phyloP scores from a whole-genome alignment of 64 coral and sea anemone species.

The Montipora sp. region DNA sequence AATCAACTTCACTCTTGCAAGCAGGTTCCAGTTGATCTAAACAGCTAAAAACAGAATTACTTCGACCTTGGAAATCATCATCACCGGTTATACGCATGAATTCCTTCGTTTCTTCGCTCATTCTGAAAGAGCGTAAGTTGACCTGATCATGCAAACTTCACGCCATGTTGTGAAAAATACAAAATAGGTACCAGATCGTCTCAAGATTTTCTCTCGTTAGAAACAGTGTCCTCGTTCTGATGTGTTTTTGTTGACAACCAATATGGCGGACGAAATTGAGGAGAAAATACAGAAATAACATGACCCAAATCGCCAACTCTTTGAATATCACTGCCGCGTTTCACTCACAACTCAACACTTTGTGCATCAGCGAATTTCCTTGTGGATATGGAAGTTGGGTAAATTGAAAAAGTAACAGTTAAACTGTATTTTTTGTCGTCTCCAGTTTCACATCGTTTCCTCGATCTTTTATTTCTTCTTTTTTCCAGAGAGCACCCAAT shows the following conservation, averaged over 20 bases:
- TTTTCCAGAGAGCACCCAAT: neutral
- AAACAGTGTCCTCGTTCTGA: conserved; percentile 44
- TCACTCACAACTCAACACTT: conserved; percentile 79
- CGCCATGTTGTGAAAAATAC: too few species aligned
- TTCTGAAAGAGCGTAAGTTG: neutral
- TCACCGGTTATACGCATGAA: conserved; percentile 86
- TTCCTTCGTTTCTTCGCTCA: conserved; percentile 57
- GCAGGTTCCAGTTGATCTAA: conserved; percentile 85
- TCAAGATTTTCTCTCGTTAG: neutral
- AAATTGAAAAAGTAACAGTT: neutral
- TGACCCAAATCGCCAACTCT: conserved; percentile 30
- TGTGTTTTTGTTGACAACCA: conserved; percentile 83
- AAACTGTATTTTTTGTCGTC: too few species aligned
- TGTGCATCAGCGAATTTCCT: conserved; percentile 93
- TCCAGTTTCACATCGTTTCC: neutral
- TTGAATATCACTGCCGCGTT: conserved; percentile 84
- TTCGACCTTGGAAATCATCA: conserved; percentile 78
- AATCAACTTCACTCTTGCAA: neutral
- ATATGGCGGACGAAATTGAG: conserved; percentile 38
- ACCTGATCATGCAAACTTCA: too few species aligned
- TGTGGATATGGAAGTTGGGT: conserved; percentile 98
- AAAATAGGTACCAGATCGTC: conserved; percentile 55
- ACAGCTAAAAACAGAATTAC: conserved; percentile 75
- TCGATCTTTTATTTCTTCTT: neutral
- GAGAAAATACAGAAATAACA: conserved; percentile 8